phyloP scores from a whole-genome alignment of 2,888 invertebrate species.

The Melanostoma scalare region DNA sequence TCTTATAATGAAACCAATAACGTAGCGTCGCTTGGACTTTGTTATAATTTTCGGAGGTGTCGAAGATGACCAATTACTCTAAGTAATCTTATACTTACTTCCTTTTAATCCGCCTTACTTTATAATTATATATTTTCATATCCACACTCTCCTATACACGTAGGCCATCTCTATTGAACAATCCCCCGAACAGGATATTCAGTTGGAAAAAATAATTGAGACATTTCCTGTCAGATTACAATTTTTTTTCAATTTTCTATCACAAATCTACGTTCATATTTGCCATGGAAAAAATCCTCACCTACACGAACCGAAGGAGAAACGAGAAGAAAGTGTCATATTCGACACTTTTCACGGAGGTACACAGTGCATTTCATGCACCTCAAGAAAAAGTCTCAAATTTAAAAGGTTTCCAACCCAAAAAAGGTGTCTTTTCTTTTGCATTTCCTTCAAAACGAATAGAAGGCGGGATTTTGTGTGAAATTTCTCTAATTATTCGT shows the following conservation, averaged over 20 bases:
- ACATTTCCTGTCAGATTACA: slow-evolving; percentile 70
- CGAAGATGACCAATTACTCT: slow-evolving; percentile 10
- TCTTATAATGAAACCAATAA: no score
- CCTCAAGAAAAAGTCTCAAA: slow-evolving; percentile 67
- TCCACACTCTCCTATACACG: not conserved
- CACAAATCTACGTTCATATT: slow-evolving; percentile 59
- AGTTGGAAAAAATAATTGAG: slow-evolving; percentile 45
- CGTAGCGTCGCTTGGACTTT: no score
- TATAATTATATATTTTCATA: slow-evolving; percentile 32
- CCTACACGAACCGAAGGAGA: slow-evolving; percentile 36
- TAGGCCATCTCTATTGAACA: not conserved
- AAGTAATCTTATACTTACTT: slow-evolving; percentile 52
- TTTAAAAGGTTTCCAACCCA: slow-evolving; percentile 55
- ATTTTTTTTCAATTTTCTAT: slow-evolving; percentile 56
- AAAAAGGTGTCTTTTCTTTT: slow-evolving; percentile 61
- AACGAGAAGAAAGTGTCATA: slow-evolving; percentile 62
- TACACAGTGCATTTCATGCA: slow-evolving; percentile 56
- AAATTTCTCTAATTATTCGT: slow-evolving; percentile 67
- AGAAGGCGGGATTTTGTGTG: slow-evolving; percentile 56
- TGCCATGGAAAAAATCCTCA: slow-evolving; percentile 40
- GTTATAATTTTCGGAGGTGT: no score
- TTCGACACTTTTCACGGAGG: slow-evolving; percentile 59
- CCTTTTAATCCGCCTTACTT: slow-evolving; percentile 4
- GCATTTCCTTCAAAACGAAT: slow-evolving; percentile 52
- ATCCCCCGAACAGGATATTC: slow-evolving; percentile 57